phyloP scores from a whole-genome alignment of 2,113 vertebrate genomes.

The Paramisgurnus dabryanus region DNA sequence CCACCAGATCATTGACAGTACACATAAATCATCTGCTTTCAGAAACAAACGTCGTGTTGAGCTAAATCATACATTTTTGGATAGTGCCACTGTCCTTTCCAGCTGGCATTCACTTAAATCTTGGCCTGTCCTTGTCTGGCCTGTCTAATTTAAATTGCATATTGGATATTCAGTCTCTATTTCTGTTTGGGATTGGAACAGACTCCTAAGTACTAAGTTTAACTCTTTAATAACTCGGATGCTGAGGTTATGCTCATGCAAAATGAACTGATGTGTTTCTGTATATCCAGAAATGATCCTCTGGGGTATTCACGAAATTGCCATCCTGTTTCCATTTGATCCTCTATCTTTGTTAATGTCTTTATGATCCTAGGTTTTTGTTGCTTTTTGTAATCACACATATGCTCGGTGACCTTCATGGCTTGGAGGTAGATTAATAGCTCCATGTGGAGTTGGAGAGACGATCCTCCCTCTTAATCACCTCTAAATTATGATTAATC shows the following conservation, averaged over 20 bases:
- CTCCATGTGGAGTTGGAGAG: slow-evolving; percentile 67
- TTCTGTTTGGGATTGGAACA: too few relatives aligned
- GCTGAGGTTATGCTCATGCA: not conserved
- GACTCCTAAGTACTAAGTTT: not conserved
- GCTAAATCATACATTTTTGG: slow-evolving; percentile 8
- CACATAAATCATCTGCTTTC: slow-evolving; percentile 49
- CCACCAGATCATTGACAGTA: slow-evolving; percentile 66
- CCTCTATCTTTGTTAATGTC: not conserved
- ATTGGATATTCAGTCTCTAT: not conserved
- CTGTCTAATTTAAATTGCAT: not conserved
- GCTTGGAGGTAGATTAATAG: slow-evolving; percentile 75
- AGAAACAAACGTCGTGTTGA: slow-evolving; percentile 51
- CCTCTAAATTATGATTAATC: slow-evolving; percentile 79
- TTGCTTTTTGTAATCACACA: slow-evolving; percentile 61
- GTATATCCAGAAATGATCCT: not conserved
- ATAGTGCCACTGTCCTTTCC: not conserved
- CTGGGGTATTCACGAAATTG: not conserved
- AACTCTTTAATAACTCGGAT: not conserved
- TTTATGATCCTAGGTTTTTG: slow-evolving; percentile 32
- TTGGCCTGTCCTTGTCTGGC: not conserved
- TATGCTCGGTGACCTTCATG: slow-evolving; percentile 76
- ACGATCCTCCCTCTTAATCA: slow-evolving; percentile 75
- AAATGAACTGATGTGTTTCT: not conserved
- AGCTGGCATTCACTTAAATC: not conserved
- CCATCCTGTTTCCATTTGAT: slow-evolving; percentile 20